Evolutionary conservation across 2,797 vertebrate species (phyloP).

Genomic region (Sibirionetta formosa): DNA sequence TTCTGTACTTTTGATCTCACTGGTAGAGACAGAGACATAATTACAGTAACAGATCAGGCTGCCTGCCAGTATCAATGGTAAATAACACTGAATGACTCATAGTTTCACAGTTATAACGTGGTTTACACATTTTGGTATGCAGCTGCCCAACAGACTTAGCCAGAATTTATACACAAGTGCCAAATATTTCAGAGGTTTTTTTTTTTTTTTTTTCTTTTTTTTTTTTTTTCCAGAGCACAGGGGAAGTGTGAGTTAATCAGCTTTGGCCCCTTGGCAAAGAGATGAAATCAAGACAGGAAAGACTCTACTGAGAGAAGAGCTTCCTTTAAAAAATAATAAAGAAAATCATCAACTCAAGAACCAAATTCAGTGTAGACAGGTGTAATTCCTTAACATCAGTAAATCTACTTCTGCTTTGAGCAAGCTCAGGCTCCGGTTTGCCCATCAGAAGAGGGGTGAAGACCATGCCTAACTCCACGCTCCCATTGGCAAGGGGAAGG

Average conservation of each 20-base stretch:
- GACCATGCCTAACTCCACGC: fast-evolving
- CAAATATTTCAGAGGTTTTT: not conserved
- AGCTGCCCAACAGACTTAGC: constrained; percentile 70
- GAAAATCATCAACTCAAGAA: not conserved
- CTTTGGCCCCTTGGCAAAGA: not conserved
- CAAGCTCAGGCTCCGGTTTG: fast-evolving
- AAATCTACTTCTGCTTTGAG: not conserved
- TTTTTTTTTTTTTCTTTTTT: too few species aligned
- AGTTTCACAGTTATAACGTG: constrained; percentile 70
- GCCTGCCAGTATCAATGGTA: constrained; percentile 79
- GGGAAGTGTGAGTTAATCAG: constrained; percentile 7
- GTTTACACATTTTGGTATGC: constrained; percentile 72
- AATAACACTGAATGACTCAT: constrained; percentile 73
- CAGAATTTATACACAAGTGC: constrained; percentile 26
- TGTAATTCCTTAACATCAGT: not conserved
- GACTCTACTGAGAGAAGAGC: not conserved
- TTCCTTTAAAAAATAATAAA: not conserved
- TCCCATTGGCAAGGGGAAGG: fast-evolving
- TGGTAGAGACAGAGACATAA: constrained; percentile 76
- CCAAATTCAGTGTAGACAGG: fast-evolving
- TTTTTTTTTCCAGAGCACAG: not conserved
- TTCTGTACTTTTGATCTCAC: constrained; percentile 75
- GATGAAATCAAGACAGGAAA: not conserved
- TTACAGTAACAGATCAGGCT: constrained; percentile 75
- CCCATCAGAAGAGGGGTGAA: not conserved